Evolutionary conservation across 2,797 vertebrate genomes (phyloP), one percentile per base, ranked within the genome.

Genomic region (Pseudomugil gertrudae): DNA sequence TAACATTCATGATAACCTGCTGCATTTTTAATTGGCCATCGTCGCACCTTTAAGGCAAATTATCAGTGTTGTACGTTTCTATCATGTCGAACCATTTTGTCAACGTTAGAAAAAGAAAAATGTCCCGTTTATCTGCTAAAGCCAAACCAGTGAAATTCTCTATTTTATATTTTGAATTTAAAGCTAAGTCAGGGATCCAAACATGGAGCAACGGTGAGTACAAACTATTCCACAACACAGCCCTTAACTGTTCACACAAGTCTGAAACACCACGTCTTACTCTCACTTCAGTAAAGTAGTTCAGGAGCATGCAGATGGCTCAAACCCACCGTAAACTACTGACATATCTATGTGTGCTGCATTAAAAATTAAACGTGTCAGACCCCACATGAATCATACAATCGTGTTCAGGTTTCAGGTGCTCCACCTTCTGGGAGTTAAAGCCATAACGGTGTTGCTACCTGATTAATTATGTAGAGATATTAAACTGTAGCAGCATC

Each of bases 151-250:
- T 95, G 89, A 95, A 94, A 93, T 90, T 92, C 81, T 94, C 89
- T 93, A 92, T 95, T 94, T 90, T 93, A 92, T 94, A 94, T 95
- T 91, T 94, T 78, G 91, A 93, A 92, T 89, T 92, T 86, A 89
- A 94, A 95, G 94, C 94, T 94, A 94, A 95, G 94, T 95, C 94
- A 95, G 93, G 94, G 94, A 94, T 94, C 93, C 94, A 95, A 95
- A 95, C 93, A 95, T 67, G 94, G 94, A 93, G 92, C 94, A 1
- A 94, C 93, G 94, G 94, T 95, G 93, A 95, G 94, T 95, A 95
- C 86, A 74, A 87, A 87, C 85, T 72, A 83, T 87, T 73, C 87
- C 80, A 76, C 83, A 80, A 90, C 89, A 91, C 90, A 89, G 90
- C 87, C 89, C 87, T 89, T 72, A 70, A 74, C 78, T 71, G 71